These are phyloP conservation scores for Chrysocyon brachyurus DNA, from an alignment of 2,797 vertebrate species.

Conservation along the genomic window DNA sequence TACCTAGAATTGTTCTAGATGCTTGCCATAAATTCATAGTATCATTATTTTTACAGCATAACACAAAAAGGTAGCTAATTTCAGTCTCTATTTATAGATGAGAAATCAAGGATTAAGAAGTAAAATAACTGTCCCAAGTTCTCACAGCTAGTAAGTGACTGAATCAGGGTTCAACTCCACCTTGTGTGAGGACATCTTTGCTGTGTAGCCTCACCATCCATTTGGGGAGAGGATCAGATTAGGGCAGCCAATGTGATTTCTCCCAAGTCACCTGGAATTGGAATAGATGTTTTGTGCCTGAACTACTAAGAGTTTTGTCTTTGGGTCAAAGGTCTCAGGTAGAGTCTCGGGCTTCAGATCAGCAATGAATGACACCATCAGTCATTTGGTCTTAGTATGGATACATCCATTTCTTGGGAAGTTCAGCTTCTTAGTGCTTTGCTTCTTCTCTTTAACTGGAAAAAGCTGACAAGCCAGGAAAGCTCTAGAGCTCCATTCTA, in stretches of 20 bases:
- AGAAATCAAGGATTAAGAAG: neutral
- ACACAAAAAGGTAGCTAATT: neutral
- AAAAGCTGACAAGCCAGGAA: neutral
- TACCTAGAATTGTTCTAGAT: neutral
- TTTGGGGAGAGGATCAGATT: neutral
- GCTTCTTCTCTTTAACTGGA: neutral
- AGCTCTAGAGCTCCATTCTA: neutral
- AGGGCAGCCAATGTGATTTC: neutral
- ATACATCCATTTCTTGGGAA: rapidly evolving
- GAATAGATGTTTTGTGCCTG: neutral
- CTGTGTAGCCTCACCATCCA: neutral
- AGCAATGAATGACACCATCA: no score
- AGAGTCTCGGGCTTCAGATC: neutral
- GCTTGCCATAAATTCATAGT: neutral
- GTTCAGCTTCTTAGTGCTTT: neutral
- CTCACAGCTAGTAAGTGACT: neutral
- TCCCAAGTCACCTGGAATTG: neutral
- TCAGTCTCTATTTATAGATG: neutral
- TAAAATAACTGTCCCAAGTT: neutral
- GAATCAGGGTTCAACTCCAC: neutral
- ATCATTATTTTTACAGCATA: neutral
- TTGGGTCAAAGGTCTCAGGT: neutral
- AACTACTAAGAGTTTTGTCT: neutral
- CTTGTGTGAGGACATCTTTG: neutral
- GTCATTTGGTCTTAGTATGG: neutral